These are phyloP conservation scores for Pollenia angustigena DNA, from an alignment of 2,888 invertebrate genomes.

Conservation along the genomic window DNA sequence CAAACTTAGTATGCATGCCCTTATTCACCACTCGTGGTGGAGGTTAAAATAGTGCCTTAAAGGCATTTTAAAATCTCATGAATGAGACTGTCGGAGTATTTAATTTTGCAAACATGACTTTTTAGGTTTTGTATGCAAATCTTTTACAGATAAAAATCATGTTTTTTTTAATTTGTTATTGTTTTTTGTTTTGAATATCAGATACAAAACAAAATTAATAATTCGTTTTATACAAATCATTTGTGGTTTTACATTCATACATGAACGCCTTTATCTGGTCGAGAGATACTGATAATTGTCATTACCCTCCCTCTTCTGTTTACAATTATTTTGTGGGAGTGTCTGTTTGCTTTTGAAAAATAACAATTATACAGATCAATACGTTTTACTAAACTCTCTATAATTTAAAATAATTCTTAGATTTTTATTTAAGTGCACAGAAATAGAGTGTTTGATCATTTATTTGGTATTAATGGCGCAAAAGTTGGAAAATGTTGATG, in stretches of 20 bases:
- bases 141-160: conserved; percentile 62
- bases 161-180: conserved; percentile 39
- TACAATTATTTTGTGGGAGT: conserved; percentile 74
- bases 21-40: not conserved
- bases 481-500: not conserved
- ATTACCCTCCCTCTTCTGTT: not conserved
- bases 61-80: conserved; percentile 55
- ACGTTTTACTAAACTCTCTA: not conserved
- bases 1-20: no score
- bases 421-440: not conserved
- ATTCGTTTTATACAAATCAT: conserved; percentile 44
- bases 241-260: conserved; percentile 50
- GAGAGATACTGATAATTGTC: conserved; percentile 29
- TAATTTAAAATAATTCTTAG: not conserved
- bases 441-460: not conserved
- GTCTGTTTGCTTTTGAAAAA: conserved; percentile 59
- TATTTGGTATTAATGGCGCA: not conserved
- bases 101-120: conserved; percentile 53
- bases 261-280: conserved; percentile 60
- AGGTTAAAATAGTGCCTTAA: conserved; percentile 28
- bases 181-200: conserved; percentile 36
- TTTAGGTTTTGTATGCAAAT: conserved; percentile 61
- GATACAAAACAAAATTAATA: conserved; percentile 47
- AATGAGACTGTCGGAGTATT: conserved; percentile 22
- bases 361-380: conserved; percentile 28